Evolutionary conservation across 2,113 vertebrate genomes (phyloP), one percentile per base, ranked within the genome.

Genomic region (Propithecus coquereli): DNA sequence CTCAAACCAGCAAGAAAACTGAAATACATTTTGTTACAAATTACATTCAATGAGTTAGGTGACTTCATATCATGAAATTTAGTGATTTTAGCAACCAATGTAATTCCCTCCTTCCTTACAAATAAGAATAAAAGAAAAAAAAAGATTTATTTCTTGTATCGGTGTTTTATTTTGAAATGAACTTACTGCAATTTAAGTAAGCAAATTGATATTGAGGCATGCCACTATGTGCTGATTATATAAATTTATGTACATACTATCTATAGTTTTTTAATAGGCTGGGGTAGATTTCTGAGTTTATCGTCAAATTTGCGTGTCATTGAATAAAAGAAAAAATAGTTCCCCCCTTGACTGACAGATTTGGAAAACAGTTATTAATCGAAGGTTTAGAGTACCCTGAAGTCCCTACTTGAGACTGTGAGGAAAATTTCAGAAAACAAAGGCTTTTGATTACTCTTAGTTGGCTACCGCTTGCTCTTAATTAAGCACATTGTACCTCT

Each of bases 401-500:
- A 95, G 22, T 74, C 20, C 86, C 94, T 73, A 73, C 25, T 77
- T 93, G 47, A 96, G 83, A 34, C 61, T 76, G 45, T 40, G 50
- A 91, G 0, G 3, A 9, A 84, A 76, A 93, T 94, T 91, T 95
- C 54, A 40, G 8, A 94, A 97, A 50, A 91, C 27, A 96, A 96
- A 94, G 87, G 82, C 40, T 43, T 95, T 30, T 77, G 94, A 94
- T 97, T 96, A 90, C 80, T 97, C 25, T 20, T 8, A 73, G 65
- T 89, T 98, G 95, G 73, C 65, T 92, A 89, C 94, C 85, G 85
- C 32, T 86, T 90, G 82, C 77, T 96, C 84, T 94, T 45, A 95
- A 90, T 96, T 96, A 94, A 43, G 54, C 40, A 74, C 52, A 93
- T 77, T 47, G 84, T 87, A 97, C 92, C 85, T 97, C 73, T 82